Evolutionary conservation across 2,113 vertebrate species (phyloP).

Genomic region (Calyptommatus sinebrachiatus): DNA sequence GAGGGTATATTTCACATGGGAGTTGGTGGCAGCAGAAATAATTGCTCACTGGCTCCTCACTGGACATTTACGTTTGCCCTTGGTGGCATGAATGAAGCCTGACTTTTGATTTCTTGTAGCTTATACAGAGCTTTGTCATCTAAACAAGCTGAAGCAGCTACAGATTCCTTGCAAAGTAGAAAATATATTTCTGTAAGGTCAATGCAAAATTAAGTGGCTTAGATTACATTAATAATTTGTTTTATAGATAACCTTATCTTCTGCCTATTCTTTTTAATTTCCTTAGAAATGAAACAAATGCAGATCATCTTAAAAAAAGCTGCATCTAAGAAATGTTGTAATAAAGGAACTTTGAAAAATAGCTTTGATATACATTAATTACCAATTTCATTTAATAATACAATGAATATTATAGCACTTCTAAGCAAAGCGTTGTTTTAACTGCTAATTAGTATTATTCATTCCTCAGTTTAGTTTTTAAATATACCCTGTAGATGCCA

Average conservation of each 20-base stretch:
- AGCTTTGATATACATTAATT: conserved; percentile 67
- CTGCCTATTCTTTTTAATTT: neutral
- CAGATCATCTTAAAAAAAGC: neutral
- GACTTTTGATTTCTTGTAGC: neutral
- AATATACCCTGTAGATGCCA: conserved; percentile 76
- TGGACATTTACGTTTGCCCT: too few species aligned
- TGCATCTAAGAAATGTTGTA: conserved; percentile 6
- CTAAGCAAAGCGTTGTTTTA: conserved; percentile 74
- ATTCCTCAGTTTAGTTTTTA: conserved; percentile 75
- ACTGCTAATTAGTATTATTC: conserved; percentile 75
- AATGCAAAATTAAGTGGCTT: conserved; percentile 21
- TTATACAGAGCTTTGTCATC: neutral
- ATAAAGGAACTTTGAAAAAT: conserved; percentile 48
- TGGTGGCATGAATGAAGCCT: neutral
- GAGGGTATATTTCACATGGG: too few species aligned
- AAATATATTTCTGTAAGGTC: rapidly evolving
- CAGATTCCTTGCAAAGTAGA: neutral
- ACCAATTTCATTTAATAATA: conserved; percentile 55
- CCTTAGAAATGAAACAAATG: neutral
- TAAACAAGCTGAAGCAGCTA: neutral
- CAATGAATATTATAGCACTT: conserved; percentile 59
- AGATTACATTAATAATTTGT: conserved; percentile 15
- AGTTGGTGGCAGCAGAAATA: too few species aligned
- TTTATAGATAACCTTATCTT: rapidly evolving
- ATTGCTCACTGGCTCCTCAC: too few species aligned